A percentile compares a stretch with the other conserved stretches of the same genome.
phyloP scores from a whole-genome alignment of 2,113 vertebrate species.

The Istiophorus platypterus region DNA sequence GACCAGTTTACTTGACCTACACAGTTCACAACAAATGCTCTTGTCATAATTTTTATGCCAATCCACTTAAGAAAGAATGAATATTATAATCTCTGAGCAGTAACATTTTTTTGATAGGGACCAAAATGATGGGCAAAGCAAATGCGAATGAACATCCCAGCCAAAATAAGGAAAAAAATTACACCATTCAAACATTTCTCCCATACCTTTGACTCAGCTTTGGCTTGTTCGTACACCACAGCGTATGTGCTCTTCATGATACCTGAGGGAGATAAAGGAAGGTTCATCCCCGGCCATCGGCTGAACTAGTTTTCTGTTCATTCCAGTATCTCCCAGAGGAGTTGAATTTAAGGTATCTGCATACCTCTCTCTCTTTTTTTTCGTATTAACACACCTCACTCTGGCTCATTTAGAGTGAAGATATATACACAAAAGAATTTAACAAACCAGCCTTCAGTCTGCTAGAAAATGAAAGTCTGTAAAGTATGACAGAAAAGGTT shows the following conservation, averaged over 20 bases:
- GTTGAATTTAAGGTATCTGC: constrained; percentile 46
- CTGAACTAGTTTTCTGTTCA: constrained; percentile 61
- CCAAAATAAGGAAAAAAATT: neutral
- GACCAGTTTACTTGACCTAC: neutral
- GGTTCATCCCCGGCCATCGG: constrained; percentile 53
- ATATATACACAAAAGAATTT: too few relatives aligned
- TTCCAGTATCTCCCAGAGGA: constrained; percentile 57
- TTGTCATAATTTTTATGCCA: too few relatives aligned
- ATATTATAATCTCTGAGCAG: neutral
- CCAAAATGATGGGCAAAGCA: neutral
- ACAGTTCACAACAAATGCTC: too few relatives aligned
- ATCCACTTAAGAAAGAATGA: too few relatives aligned
- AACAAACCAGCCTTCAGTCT: too few relatives aligned
- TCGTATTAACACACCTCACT: too few relatives aligned
- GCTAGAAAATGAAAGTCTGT: too few relatives aligned
- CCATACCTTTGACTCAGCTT: neutral
- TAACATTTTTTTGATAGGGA: constrained; percentile 1
- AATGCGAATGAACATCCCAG: neutral
- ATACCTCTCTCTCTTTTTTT: too few relatives aligned
- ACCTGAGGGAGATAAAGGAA: constrained; percentile 51
- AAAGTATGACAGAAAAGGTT: too few relatives aligned
- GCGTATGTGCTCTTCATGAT: constrained; percentile 30
- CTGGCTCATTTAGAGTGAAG: too few relatives aligned
- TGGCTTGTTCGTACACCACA: constrained; percentile 14
- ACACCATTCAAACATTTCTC: neutral